Evolutionary conservation across 2,797 vertebrate species (phyloP).

Genomic region (Fratercula arctica): DNA sequence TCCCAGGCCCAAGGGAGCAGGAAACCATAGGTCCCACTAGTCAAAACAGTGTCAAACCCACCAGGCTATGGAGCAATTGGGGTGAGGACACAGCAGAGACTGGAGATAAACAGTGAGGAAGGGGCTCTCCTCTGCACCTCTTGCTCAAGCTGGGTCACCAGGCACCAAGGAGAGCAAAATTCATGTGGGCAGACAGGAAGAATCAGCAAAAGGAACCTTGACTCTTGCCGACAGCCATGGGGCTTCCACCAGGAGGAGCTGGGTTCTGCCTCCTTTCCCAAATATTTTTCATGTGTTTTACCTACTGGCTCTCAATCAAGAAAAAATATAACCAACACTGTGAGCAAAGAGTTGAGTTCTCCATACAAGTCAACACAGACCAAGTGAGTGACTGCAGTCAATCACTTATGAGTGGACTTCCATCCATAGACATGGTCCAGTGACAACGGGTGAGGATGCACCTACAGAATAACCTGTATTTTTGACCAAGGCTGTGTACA

Average conservation of each 20-base stretch:
- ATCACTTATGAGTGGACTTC: background rate
- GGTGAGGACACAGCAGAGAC: background rate
- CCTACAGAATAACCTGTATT: background rate
- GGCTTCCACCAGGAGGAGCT: background rate
- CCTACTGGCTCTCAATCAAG: background rate
- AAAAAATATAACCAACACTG: background rate
- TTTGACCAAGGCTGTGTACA: background rate
- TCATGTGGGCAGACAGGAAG: background rate
- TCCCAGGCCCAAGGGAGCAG: background rate
- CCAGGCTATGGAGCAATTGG: background rate
- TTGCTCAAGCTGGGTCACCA: background rate
- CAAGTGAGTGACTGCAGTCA: background rate
- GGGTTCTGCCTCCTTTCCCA: background rate
- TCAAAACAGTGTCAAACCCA: background rate
- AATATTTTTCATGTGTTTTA: background rate
- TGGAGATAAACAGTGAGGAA: background rate
- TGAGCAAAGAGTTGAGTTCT: background rate
- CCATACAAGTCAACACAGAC: background rate
- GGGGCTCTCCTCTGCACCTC: background rate
- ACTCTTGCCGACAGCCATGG: background rate
- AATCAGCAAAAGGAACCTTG: background rate
- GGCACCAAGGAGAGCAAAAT: background rate
- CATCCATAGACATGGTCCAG: background rate
- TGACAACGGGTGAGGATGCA: background rate
- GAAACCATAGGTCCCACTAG: background rate